Evolutionary conservation across 2,888 invertebrate species (phyloP).

Genomic region (Oxycera nigricornis): DNA sequence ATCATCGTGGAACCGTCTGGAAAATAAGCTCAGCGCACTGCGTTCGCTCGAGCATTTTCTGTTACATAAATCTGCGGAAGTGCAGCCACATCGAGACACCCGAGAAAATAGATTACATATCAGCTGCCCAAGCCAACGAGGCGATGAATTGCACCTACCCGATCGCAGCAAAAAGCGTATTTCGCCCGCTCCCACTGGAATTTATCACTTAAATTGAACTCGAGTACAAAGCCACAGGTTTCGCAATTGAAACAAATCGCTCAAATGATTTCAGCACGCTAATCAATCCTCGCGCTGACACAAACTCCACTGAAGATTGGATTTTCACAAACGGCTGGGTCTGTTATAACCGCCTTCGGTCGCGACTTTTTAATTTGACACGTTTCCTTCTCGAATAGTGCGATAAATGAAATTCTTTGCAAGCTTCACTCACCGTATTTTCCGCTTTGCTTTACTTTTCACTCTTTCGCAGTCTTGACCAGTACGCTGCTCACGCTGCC

Average conservation of each 20-base stretch:
- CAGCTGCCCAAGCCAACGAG: no score
- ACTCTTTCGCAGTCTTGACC: background rate
- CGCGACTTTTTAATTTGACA: background rate
- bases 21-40: background rate
- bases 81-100: background rate
- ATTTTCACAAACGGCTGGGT: no score
- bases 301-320: no score
- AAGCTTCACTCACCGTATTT: conserved; percentile 22
- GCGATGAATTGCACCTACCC: background rate
- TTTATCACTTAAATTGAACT: no score
- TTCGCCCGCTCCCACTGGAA: background rate
- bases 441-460: background rate
- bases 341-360: background rate
- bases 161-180: background rate
- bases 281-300: no score
- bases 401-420: background rate
- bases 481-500: conserved; percentile 2
- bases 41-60: background rate
- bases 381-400: background rate
- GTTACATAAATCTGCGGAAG: background rate
- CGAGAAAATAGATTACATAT: background rate
- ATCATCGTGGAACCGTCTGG: background rate
- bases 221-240: no score
- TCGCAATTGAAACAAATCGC: no score
- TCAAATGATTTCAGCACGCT: no score